These are phyloP conservation scores for Cyanistes caeruleus DNA, from an alignment of 2,113 vertebrate genomes.

Conservation along the genomic window DNA sequence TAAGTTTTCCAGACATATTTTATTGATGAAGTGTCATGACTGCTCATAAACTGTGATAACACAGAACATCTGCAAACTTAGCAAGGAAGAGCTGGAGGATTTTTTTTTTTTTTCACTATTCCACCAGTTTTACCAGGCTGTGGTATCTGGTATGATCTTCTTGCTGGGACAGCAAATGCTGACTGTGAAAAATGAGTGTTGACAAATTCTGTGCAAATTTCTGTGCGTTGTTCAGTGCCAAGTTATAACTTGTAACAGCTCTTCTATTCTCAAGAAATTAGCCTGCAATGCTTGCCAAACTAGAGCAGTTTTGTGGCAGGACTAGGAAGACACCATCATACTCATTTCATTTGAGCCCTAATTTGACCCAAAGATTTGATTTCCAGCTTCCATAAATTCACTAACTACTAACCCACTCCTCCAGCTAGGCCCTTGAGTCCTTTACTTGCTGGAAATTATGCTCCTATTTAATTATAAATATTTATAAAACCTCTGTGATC, in stretches of 20 bases:
- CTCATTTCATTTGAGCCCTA: neutral
- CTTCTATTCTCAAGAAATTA: slow-evolving; percentile 33
- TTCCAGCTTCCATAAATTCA: slow-evolving; percentile 12
- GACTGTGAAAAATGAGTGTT: slow-evolving; percentile 33
- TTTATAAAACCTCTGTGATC: slow-evolving; percentile 48
- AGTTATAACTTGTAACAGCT: slow-evolving; percentile 11
- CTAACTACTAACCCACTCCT: neutral
- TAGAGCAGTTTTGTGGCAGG: neutral
- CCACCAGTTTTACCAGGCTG: neutral
- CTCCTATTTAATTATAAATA: slow-evolving; percentile 54
- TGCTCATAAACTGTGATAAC: neutral
- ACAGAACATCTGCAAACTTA: slow-evolving; percentile 2
- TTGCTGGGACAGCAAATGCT: neutral
- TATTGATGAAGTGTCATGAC: neutral
- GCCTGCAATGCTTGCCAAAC: slow-evolving; percentile 1
- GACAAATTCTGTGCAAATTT: slow-evolving; percentile 53
- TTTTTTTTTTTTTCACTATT: neutral
- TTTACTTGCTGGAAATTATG: slow-evolving; percentile 10
- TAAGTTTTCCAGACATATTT: neutral
- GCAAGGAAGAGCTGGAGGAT: neutral
- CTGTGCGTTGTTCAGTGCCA: neutral
- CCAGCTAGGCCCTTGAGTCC: neutral
- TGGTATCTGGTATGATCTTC: neutral
- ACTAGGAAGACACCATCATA: neutral
- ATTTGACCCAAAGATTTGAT: slow-evolving; percentile 34